Evolutionary conservation across 37 sponge, comb jelly and placozoan genomes (phyloP).

Genomic region (Cliona cf. orientalis): DNA sequence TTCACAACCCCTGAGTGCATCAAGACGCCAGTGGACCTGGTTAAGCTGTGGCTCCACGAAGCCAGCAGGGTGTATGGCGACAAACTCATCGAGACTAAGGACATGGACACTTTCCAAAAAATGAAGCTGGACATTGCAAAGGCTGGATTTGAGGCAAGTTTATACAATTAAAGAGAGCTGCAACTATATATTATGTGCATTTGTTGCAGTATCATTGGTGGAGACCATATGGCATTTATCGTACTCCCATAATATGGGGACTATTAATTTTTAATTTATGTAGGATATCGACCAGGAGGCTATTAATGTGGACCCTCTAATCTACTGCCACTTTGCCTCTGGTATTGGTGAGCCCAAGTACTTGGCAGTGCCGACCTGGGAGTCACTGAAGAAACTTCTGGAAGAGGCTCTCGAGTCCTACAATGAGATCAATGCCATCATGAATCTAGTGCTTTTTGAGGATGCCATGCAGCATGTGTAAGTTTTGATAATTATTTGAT

Average conservation of each 20-base stretch:
- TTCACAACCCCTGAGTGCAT: slow-evolving; percentile 79
- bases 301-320: slow-evolving; percentile 81
- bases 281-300: slow-evolving; percentile 90
- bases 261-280: too few relatives aligned
- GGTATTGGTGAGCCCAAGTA: slow-evolving; percentile 98
- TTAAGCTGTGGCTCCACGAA: slow-evolving; percentile 97
- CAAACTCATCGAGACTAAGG: slow-evolving; percentile 94
- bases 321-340: slow-evolving; percentile 94
- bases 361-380: slow-evolving; percentile 73
- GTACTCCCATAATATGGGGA: too few relatives aligned
- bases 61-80: slow-evolving; percentile 94
- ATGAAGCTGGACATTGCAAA: slow-evolving; percentile 85
- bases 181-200: background rate
- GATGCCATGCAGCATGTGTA: slow-evolving; percentile 98
- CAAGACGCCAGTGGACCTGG: slow-evolving; percentile 90
- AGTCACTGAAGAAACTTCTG: slow-evolving; percentile 84
- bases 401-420: slow-evolving; percentile 96
- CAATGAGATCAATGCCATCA: slow-evolving; percentile 97
- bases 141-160: slow-evolving; percentile 81
- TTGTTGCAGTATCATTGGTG: background rate
- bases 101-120: slow-evolving; percentile 83
- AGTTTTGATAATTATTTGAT: slow-evolving; percentile 12
- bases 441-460: slow-evolving; percentile 97
- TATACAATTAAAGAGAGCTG: background rate
- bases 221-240: background rate